Base-by-base conservation (phyloP, 2,888 invertebrate genomes). In the Lutraria lutraria region DNA sequence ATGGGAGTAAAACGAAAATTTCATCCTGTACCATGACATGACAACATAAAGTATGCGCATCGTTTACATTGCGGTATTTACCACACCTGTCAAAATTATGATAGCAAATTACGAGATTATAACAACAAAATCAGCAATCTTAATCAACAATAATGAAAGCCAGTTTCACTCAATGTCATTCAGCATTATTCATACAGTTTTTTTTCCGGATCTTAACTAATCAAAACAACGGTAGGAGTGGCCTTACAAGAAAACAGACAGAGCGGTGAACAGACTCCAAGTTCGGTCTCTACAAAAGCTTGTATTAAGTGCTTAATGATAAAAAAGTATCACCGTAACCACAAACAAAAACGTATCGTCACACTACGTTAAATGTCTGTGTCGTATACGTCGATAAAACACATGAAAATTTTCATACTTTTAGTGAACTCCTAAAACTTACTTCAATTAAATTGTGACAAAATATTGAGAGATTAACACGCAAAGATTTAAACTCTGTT, bases 311-410 rank as follows among this genome's bases (percentile, higher is more conserved):
- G 15, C 63, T 68, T 25, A 68, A 12, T 68, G 25, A 68, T 68
- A 25, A n/a, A n/a, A 63, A 63, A 19, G 0, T 68, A 25, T 21
- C 25, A 76, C 76, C 76, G 34, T 34, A 76, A 16, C 76, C 76
- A 68, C 25, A 25, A 25, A n/a, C 76, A 12, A 19, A n/a, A 76
- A 76, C 34, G 34, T 76, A 31, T 34, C 76, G 76, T 76, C 34
- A 76, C 76, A 31, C 31, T 34, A 76, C 34, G 15, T 56, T 56
- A 56, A 16, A 21, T 56, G 16, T 21, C 8, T 13, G 15, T 31
- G 76, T 76, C 31, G n/a, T 25, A 68, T 76, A 76, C 76, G 76
- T 76, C 76, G 76, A 76, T 76, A 16, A 19, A 34, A 34, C 76
- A 34, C 34, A 34, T 76, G 34, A 76, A 13, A 19, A 76, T 34